Evolutionary conservation across 2,888 invertebrate species (phyloP).

Genomic region (Syritta pipiens): DNA sequence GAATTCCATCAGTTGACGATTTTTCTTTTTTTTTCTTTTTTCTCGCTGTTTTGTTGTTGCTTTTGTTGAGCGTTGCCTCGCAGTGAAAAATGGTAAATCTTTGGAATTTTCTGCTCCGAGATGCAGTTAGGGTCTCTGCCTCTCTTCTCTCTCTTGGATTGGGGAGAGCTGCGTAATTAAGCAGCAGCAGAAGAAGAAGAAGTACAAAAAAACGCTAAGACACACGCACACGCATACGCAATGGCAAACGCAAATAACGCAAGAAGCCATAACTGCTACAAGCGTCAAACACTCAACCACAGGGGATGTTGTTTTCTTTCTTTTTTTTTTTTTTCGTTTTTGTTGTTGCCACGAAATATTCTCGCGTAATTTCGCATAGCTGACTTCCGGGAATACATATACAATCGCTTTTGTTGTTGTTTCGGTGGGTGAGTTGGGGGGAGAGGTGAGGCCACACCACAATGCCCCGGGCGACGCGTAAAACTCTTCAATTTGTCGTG

Average conservation of each 20-base stretch:
- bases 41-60: slow-evolving; percentile 17
- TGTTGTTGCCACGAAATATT: slow-evolving; percentile 58
- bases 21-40: slow-evolving; percentile 20
- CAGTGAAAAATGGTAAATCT: slow-evolving; percentile 65
- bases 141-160: slow-evolving; percentile 2
- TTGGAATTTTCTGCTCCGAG: slow-evolving; percentile 59
- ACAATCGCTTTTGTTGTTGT: neutral
- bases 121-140: slow-evolving; percentile 60
- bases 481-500: slow-evolving; percentile 67
- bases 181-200: slow-evolving; percentile 26
- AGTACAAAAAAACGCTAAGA: slow-evolving; percentile 3
- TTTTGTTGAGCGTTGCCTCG: neutral
- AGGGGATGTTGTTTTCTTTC: slow-evolving; percentile 26
- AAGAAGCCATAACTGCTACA: slow-evolving; percentile 60
- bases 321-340: slow-evolving; percentile 41
- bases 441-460: too few relatives aligned
- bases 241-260: slow-evolving; percentile 20
- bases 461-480: too few relatives aligned
- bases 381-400: slow-evolving; percentile 66
- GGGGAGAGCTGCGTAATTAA: slow-evolving; percentile 62
- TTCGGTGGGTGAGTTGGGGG: neutral
- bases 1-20: slow-evolving; percentile 65
- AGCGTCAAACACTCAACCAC: slow-evolving; percentile 53
- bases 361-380: slow-evolving; percentile 68
- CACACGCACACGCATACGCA: too few relatives aligned